Evolutionary conservation across 2,888 invertebrate species (phyloP), one percentile per base, ranked within the genome.

Genomic region (Amblyjoppa fuscipennis): DNA sequence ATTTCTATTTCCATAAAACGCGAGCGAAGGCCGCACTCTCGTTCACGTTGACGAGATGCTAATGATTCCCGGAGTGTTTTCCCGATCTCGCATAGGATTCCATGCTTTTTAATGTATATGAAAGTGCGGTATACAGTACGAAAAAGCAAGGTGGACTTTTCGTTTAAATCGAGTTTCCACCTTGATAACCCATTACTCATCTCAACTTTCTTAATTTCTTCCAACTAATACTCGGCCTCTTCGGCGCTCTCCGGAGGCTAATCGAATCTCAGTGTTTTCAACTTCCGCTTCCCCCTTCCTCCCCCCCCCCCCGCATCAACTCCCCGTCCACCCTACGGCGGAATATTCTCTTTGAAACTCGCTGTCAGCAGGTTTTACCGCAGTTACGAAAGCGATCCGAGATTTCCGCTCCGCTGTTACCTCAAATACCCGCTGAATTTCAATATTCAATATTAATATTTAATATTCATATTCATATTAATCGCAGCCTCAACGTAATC

Each of bases 181-280:
- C 74, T 78, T 85, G 81, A 81, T 81, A 85, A 81, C 81, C 85
- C 78, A 85, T 85, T 85, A 82, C 79, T 71, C 85, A 82, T 80
- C 68, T 45, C 64, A 82, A 82, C 75, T 82, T 82, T 80, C 82
- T 82, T 79, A 79, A 85, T 85, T 82, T 61, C 69, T 76, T 80
- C 79, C 66, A 82, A 79, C 85, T 85, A 79, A 75, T 85, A 82
- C 59, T 38, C 38, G 53, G 41, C 34, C 73, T 73, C 61, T 70
- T 71, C 64, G 13, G 70, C 53, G 51, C 73, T 78, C 79, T 76
- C 79, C 38, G 31, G 61, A 25, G 66, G 56, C 82, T 82, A 76
- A 85, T 85, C 85, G 82, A 85, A 79, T 79, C 76, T 68, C 77
- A 73, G 75, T 82, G 75, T 85, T 85, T 83, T 82, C 79, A 85